Percentiles rank a stretch among this genome's conserved stretches.
Evolutionary conservation across 2,797 vertebrate genomes (phyloP).

Genomic region (Acipenser transmontanus): DNA sequence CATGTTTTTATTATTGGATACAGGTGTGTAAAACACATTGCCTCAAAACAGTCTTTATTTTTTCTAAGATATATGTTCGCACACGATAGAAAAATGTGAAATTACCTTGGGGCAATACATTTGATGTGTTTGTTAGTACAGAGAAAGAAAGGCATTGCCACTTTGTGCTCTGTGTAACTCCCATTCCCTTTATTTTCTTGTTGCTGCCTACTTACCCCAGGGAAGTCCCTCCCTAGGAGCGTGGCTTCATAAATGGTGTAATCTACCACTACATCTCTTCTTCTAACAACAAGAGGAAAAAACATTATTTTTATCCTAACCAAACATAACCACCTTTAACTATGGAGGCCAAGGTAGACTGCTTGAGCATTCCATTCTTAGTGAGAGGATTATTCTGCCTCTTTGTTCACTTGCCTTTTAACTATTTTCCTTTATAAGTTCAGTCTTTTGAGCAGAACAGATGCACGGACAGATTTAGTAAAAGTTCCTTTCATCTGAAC

Average conservation of each 20-base stretch:
- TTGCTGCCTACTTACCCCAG: too few relatives aligned
- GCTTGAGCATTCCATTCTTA: neutral
- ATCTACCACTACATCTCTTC: neutral
- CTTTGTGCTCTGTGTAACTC: too few relatives aligned
- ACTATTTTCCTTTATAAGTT: neutral
- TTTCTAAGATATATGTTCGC: too few relatives aligned
- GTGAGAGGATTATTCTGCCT: neutral
- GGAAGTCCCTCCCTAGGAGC: neutral
- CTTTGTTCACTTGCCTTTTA: neutral
- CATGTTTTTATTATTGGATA: too few relatives aligned
- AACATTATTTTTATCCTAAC: neutral
- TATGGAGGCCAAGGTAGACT: neutral
- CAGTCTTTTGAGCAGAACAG: too few relatives aligned
- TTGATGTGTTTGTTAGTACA: too few relatives aligned
- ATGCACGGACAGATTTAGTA: neutral
- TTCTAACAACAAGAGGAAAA: neutral
- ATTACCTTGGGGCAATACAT: too few relatives aligned
- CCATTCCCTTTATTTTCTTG: too few relatives aligned
- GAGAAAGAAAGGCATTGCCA: too few relatives aligned
- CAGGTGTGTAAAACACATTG: too few relatives aligned
- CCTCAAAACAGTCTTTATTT: too few relatives aligned
- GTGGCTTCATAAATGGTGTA: neutral
- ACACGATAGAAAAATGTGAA: too few relatives aligned
- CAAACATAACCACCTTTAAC: neutral
- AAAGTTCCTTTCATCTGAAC: neutral